Base-by-base conservation (phyloP, 2,888 invertebrate genomes). In the Drosophila affinis region DNA sequence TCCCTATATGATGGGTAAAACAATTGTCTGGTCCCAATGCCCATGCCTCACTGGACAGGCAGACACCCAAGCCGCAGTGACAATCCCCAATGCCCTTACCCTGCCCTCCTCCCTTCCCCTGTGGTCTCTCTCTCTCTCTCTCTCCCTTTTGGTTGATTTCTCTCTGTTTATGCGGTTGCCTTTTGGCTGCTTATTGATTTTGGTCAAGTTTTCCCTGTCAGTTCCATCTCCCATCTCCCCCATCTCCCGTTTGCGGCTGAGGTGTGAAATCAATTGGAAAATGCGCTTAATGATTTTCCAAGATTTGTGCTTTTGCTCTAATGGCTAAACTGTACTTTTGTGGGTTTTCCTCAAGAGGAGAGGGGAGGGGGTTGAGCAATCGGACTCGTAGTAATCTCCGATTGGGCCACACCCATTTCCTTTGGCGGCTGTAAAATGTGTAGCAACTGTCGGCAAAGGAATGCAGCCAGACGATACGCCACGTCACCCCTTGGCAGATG, bases 201-300 rank as follows among this genome's bases (percentile, higher is more conserved):
- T 72, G 83, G 61, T 47, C 65, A 69, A 84, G 71, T 65, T 58
- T 74, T 59, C 59, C 29, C 29, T 29, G 7, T 29, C 9, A 9
- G 29, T 29, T 29, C 29, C 29, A 29, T 29, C 29, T 29, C 29
- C 29, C 29, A 27, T 29, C 9, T 29, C 29, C 29, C 27, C 27
- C 1, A 7, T 6, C 27, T 7, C 27, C 27, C 72, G 57, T 48
- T 58, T 69, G 55, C 71, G 56, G 7, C 56, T 29, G 27, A 29
- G 56, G 48, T 72, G 83, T 88, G 87, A 88, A 84, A 84, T 88
- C 84, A 88, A 83, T 84, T 86, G 84, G 84, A 84, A 84, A 84
- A 88, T 84, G 84, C 87, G 80, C 77, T 80, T 88, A 86, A 84
- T 86, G 87, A 79, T 83, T 82, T 81, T 84, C 49, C 54, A 52